These are phyloP conservation scores for Prochilodus magdalenae DNA, from an alignment of 2,113 vertebrate genomes.

Conservation along the genomic window DNA sequence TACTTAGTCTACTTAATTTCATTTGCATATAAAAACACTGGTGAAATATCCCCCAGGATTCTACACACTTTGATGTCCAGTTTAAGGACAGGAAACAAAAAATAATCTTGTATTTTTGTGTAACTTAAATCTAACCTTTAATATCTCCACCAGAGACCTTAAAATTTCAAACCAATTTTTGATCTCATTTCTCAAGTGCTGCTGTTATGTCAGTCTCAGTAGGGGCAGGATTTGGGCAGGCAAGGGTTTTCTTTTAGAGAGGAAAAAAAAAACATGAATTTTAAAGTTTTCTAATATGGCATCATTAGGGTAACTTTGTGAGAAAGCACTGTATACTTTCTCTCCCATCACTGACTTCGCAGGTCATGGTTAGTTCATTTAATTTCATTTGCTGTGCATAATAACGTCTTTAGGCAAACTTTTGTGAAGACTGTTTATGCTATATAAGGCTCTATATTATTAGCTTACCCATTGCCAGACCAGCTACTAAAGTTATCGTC, in stretches of 20 bases:
- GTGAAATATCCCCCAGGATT: conserved; percentile 43
- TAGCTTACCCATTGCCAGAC: conserved; percentile 56
- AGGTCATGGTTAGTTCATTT: conserved; percentile 69
- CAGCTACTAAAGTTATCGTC: conserved; percentile 68
- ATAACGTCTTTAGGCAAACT: conserved; percentile 63
- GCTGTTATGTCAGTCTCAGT: conserved; percentile 51
- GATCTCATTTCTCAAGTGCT: conserved; percentile 55
- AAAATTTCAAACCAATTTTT: conserved; percentile 67
- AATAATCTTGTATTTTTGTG: conserved; percentile 45
- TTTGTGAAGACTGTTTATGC: conserved; percentile 72
- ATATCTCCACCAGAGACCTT: conserved; percentile 64
- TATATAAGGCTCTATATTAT: conserved; percentile 76
- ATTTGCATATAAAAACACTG: conserved; percentile 9
- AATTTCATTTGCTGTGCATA: conserved; percentile 77
- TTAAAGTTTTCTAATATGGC: conserved; percentile 49
- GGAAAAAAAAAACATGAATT: conserved; percentile 1
- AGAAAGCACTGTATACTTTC: conserved; percentile 47
- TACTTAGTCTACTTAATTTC: neutral
- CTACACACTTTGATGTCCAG: conserved; percentile 40
- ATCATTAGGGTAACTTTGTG: conserved; percentile 69
- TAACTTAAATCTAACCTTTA: conserved; percentile 65
- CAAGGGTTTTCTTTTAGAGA: conserved; percentile 16
- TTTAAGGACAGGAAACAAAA: conserved; percentile 18
- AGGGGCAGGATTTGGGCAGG: conserved; percentile 42
- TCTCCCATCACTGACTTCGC: conserved; percentile 47